phyloP scores from a whole-genome alignment of 2,113 vertebrate genomes.

The Carassius gibelio region DNA sequence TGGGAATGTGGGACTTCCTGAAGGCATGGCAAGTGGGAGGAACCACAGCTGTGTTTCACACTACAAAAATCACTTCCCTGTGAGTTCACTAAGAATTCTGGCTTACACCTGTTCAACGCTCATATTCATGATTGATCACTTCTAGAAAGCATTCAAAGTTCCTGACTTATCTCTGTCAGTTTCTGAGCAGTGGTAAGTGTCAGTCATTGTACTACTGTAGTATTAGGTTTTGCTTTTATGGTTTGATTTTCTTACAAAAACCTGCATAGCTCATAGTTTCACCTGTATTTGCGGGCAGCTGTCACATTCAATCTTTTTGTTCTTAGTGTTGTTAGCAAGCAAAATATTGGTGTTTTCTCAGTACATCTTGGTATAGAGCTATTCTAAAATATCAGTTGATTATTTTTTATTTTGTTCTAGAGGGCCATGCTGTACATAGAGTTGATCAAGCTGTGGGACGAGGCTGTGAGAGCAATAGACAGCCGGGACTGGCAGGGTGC shows the following conservation, averaged over 20 bases:
- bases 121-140: not conserved
- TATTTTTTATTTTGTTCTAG: not conserved
- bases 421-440: slow-evolving; percentile 82
- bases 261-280: slow-evolving; percentile 11
- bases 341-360: not conserved
- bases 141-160: not conserved
- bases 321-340: not conserved
- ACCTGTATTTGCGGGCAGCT: not conserved
- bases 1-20: slow-evolving; percentile 52
- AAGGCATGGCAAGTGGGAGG: slow-evolving; percentile 30
- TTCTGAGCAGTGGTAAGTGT: slow-evolving; percentile 37
- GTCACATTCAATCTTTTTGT: not conserved
- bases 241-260: not conserved
- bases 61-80: slow-evolving; percentile 15
- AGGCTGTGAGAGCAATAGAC: slow-evolving; percentile 76
- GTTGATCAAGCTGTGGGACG: slow-evolving; percentile 80
- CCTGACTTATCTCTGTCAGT: not conserved
- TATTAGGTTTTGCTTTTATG: not conserved
- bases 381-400: not conserved
- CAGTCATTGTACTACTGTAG: not conserved
- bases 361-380: not conserved
- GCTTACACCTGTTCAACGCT: not conserved
- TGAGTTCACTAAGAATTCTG: not conserved
- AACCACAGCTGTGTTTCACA: slow-evolving; percentile 29
- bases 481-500: slow-evolving; percentile 76